These are phyloP conservation scores for Phoxinus dragarum DNA, from an alignment of 2,797 vertebrate genomes.

Conservation along the genomic window DNA sequence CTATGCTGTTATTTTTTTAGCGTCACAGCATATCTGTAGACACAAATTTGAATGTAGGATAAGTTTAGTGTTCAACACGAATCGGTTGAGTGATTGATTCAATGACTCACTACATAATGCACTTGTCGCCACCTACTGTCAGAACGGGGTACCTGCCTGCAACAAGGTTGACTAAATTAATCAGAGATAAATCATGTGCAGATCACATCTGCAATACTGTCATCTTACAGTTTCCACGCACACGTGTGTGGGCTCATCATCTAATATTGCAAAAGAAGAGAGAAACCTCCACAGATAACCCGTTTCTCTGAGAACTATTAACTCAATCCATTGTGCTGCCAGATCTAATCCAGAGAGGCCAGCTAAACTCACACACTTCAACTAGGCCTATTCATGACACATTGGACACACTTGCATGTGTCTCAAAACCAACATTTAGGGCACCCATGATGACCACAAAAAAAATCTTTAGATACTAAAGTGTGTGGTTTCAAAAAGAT, in stretches of 20 bases:
- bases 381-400: slow-evolving; percentile 59
- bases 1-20: background rate
- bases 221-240: background rate
- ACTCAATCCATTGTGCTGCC: slow-evolving; percentile 53
- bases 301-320: slow-evolving; percentile 57
- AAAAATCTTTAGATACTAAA: background rate
- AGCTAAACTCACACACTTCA: slow-evolving; percentile 29
- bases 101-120: background rate
- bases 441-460: background rate
- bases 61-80: background rate
- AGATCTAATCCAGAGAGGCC: slow-evolving; percentile 37
- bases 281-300: background rate
- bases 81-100: background rate
- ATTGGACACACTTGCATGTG: background rate
- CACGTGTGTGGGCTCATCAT: slow-evolving; percentile 1
- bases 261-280: background rate
- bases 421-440: slow-evolving; percentile 8
- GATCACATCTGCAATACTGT: background rate
- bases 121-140: slow-evolving; percentile 13
- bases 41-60: background rate
- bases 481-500: background rate
- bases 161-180: background rate
- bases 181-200: background rate
- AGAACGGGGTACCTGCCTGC: background rate
- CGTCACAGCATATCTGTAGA: background rate